These are phyloP conservation scores for Leucopternis melanops DNA, from an alignment of 2,113 vertebrate genomes.

Conservation along the genomic window DNA sequence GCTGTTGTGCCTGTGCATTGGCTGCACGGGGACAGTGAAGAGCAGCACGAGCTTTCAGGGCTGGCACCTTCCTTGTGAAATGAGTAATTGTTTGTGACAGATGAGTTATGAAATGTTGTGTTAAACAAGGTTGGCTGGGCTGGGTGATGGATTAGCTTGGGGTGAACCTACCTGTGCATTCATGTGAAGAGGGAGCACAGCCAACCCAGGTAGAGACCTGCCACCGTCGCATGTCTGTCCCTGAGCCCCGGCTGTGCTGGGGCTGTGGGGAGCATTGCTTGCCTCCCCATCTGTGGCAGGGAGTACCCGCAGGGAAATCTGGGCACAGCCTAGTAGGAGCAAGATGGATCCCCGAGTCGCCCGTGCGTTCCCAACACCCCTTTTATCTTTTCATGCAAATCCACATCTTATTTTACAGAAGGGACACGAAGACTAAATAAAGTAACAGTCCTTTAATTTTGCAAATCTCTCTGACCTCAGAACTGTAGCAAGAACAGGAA, in stretches of 20 bases:
- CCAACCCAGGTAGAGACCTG: background rate
- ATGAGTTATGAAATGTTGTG: background rate
- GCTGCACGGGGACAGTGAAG: too few relatives aligned
- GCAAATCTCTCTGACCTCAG: background rate
- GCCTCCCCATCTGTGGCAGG: background rate
- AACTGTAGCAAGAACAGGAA: background rate
- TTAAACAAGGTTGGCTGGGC: background rate
- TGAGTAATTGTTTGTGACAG: background rate
- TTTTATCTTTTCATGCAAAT: background rate
- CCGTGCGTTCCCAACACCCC: rapidly evolving
- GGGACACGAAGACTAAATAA: background rate
- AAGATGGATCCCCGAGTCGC: rapidly evolving
- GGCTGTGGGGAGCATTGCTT: background rate
- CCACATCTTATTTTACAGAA: background rate
- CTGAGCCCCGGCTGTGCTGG: background rate
- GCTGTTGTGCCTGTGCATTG: too few relatives aligned
- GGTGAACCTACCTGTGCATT: background rate
- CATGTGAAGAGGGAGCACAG: background rate
- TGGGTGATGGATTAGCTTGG: background rate
- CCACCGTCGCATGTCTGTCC: background rate
- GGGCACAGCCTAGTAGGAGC: background rate
- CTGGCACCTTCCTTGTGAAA: too few relatives aligned
- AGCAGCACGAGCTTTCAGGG: too few relatives aligned
- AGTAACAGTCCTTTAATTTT: background rate
- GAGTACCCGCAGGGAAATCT: background rate